A percentile compares a stretch with the other conserved stretches of the same genome.
Evolutionary conservation across 2,797 vertebrate genomes (phyloP).

Genomic region (Pelochelys cantorii): DNA sequence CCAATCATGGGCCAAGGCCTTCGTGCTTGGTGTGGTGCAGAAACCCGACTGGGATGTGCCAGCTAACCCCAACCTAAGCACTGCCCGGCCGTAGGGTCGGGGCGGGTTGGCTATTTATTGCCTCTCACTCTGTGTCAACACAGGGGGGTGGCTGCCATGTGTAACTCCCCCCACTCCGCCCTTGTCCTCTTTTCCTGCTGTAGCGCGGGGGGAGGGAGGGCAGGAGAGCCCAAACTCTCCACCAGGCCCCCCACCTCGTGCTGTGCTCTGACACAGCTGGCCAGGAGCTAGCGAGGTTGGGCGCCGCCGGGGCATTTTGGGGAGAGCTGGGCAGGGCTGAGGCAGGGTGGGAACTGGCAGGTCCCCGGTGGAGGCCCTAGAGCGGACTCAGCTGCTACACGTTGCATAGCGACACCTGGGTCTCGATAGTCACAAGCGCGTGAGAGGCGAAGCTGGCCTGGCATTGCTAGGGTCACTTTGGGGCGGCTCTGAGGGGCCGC

Average conservation of each 20-base stretch:
- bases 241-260: accelerated
- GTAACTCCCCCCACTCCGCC: not conserved
- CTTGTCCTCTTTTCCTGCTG: not conserved
- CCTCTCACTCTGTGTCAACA: not conserved
- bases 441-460: not conserved
- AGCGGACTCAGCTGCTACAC: not conserved
- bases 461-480: not conserved
- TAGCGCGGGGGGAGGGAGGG: no score
- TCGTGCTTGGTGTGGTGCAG: no score
- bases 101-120: not conserved
- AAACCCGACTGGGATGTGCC: not conserved
- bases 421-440: no score
- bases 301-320: not conserved
- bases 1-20: not conserved
- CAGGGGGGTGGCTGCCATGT: no score
- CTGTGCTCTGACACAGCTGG: no score
- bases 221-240: not conserved
- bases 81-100: not conserved
- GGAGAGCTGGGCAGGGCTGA: not conserved
- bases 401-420: not conserved
- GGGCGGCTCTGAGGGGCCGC: not conserved
- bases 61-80: not conserved
- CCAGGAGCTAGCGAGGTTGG: not conserved
- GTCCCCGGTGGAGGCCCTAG: not conserved
- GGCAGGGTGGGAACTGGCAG: no score